A percentile compares a stretch with the other conserved stretches of the same genome.
Conservation (phyloP, 1,140 invertebrate genomes). For the Leptinotarsa texana region DNA sequence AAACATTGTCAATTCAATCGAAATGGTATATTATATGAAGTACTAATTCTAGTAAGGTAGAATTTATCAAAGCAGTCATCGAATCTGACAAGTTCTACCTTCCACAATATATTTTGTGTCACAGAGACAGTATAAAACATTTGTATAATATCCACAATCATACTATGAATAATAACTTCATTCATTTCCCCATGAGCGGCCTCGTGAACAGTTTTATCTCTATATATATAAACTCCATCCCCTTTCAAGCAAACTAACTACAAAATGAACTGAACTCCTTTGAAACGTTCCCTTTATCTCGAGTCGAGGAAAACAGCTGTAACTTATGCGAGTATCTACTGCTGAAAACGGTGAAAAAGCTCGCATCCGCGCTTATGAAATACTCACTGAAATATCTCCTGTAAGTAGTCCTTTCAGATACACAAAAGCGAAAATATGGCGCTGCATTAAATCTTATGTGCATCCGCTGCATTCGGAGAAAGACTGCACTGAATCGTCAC, state of each 20-base stretch:
- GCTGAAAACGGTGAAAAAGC: background rate
- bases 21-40: too few species aligned
- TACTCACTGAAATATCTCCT: conserved; percentile 15
- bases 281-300: background rate
- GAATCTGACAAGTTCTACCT: too few species aligned
- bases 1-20: too few species aligned
- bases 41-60: too few species aligned
- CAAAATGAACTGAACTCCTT: background rate
- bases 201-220: too few species aligned
- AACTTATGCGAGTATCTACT: conserved; percentile 2
- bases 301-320: conserved; percentile 13
- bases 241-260: background rate
- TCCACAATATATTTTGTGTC: too few species aligned
- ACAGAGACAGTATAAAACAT: too few species aligned
- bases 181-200: too few species aligned
- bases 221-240: background rate
- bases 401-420: conserved; percentile 21
- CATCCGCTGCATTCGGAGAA: conserved; percentile 16
- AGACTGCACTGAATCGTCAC: conserved; percentile 2
- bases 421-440: conserved; percentile 21
- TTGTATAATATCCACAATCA: too few species aligned
- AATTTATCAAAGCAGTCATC: too few species aligned
- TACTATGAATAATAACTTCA: too few species aligned
- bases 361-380: conserved; percentile 19
- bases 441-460: conserved; percentile 19